Evolutionary conservation across 2,113 vertebrate species (phyloP), one percentile per base, ranked within the genome.

Genomic region (Salvelinus namaycush): DNA sequence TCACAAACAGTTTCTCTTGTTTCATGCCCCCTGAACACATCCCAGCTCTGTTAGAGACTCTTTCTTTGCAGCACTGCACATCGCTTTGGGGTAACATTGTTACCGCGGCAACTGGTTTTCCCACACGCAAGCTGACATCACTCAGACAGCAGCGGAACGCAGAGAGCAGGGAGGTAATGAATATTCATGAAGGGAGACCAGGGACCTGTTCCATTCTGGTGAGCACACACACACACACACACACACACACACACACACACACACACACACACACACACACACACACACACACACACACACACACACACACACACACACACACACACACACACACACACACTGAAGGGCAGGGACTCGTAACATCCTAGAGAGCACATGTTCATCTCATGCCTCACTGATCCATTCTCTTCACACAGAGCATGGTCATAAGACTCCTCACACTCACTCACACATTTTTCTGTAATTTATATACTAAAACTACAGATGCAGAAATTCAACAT

Each of bases 131-230:
- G 83, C 86, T 86, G 87, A 90, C 89, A 90, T 90, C 86, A 87
- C 86, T 86, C 84, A 86, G 83, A 88, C 87, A 85, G 88, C 85
- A 90, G 82, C 72, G 79, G 76, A 81, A 88, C 68, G 59, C 79
- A 75, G 22, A 29, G 65, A 16, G 16, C 16, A 54, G 67, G 88
- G 89, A 84, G 87, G 87, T 73, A 76, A 73, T 89, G 88, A 89
- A 92, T 92, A 91, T 92, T 92, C 87, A 92, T 92, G 91, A 92
- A 89, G 51, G 51, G 1, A 83, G 91, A 87, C 90, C 87, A 54
- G 83, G 85, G 88, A 91, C 88, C 91, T 86, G 87, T 91, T 92
- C 89, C 90, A 86, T 90, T 89, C 85, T 88, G 89, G 89, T 83
- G 84, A 84, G 81, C 90, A 88, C 87, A 90, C 85, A 84, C 79